Conservation (phyloP, 2,113 vertebrate genomes). For the Phrynosoma blainvillii region DNA sequence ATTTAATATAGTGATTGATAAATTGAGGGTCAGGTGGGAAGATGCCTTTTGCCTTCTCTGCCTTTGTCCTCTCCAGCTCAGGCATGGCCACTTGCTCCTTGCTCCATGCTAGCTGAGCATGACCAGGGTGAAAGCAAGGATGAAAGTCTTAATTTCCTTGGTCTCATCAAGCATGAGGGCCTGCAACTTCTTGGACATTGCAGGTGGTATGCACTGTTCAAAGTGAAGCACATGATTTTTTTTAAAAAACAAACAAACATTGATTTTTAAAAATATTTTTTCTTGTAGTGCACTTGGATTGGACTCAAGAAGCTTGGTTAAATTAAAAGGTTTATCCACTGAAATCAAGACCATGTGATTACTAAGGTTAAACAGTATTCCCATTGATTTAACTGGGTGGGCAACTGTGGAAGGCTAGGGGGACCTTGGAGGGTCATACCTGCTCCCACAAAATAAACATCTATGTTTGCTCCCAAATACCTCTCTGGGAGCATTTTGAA, state of each 20-base stretch:
- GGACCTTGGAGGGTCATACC: too few relatives aligned
- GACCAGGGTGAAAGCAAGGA: slow-evolving; percentile 2
- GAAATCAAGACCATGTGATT: background rate
- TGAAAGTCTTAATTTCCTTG: background rate
- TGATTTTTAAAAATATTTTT: background rate
- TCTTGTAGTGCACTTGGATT: background rate
- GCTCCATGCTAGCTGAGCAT: background rate
- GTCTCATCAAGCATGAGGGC: background rate
- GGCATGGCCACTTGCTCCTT: slow-evolving; percentile 54
- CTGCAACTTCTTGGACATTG: background rate
- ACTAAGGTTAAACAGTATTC: too few relatives aligned
- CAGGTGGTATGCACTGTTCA: background rate
- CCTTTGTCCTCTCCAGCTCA: slow-evolving; percentile 59
- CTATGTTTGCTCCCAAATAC: too few relatives aligned
- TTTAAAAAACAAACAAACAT: slow-evolving; percentile 46
- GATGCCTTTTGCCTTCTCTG: slow-evolving; percentile 29
- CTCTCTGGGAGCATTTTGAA: too few relatives aligned
- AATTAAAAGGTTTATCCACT: background rate
- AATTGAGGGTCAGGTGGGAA: slow-evolving; percentile 31
- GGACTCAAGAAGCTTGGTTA: background rate
- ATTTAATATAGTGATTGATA: slow-evolving; percentile 52
- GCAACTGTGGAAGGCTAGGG: too few relatives aligned
- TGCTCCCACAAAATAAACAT: too few relatives aligned
- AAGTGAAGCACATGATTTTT: slow-evolving; percentile 52
- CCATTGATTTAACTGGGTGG: too few relatives aligned